A percentile compares a stretch with the other conserved stretches of the same genome.
These are phyloP conservation scores for Euplagia quadripunctaria DNA, from an alignment of 2,888 invertebrate species.

Conservation along the genomic window DNA sequence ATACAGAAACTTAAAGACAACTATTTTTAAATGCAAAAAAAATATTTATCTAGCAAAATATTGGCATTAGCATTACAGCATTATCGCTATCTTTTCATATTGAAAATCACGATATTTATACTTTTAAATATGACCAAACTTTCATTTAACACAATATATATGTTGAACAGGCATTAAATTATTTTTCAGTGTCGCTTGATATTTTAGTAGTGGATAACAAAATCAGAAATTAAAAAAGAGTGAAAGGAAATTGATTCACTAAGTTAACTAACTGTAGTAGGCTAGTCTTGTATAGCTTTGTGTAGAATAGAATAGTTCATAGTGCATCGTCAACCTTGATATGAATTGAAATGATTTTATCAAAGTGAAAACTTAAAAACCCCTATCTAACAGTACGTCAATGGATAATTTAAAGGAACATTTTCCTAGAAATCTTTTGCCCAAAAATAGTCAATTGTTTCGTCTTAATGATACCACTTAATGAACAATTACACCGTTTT, in stretches of 20 bases:
- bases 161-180: neutral
- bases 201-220: neutral
- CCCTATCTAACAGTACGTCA: neutral
- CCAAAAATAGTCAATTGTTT: neutral
- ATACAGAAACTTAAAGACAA: no score
- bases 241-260: neutral
- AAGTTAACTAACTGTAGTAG: no score
- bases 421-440: neutral
- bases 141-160: neutral
- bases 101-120: neutral
- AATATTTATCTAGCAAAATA: neutral
- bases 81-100: neutral
- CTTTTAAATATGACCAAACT: neutral
- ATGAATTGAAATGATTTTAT: neutral
- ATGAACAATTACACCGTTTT: no score
- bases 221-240: neutral
- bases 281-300: slow-evolving; percentile 3
- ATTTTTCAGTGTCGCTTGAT: neutral
- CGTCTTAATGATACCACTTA: no score
- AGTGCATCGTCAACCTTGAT: neutral
- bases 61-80: neutral
- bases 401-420: neutral
- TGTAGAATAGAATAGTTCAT: neutral
- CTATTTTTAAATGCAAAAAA: no score
- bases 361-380: neutral